phyloP scores from a whole-genome alignment of 2,888 invertebrate genomes.

The Mycalesis mineus region DNA sequence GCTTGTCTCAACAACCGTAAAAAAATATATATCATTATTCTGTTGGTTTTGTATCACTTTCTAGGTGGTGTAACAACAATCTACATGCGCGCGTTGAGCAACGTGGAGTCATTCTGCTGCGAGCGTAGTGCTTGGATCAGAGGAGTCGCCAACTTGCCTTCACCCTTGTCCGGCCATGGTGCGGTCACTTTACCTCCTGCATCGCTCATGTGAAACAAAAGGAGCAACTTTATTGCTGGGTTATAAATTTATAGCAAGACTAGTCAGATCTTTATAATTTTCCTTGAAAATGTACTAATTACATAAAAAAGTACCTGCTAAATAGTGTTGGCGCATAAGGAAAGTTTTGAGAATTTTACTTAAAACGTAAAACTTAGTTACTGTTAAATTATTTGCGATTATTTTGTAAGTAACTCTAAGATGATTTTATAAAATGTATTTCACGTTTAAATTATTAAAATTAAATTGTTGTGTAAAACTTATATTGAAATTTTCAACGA shows the following conservation, averaged over 20 bases:
- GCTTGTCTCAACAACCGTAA: too few species aligned
- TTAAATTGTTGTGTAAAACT: slow-evolving; percentile 3
- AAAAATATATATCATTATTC: too few species aligned
- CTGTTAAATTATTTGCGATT: background rate
- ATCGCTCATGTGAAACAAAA: slow-evolving; percentile 56
- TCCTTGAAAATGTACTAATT: too few species aligned
- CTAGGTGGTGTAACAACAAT: slow-evolving; percentile 81
- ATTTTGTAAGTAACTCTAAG: background rate
- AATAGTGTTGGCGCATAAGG: too few species aligned
- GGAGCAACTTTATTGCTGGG: too few species aligned
- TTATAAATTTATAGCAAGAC: too few species aligned
- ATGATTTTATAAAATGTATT: background rate
- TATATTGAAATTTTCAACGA: background rate
- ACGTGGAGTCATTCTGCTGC: slow-evolving; percentile 82
- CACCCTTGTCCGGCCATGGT: slow-evolving; percentile 80
- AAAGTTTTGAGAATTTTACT: too few species aligned
- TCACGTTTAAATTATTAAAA: background rate
- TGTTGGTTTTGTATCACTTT: too few species aligned
- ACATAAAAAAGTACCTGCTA: too few species aligned
- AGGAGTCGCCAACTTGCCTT: slow-evolving; percentile 79
- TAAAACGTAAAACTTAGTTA: background rate
- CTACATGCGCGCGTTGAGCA: slow-evolving; percentile 80
- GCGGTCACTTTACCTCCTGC: slow-evolving; percentile 70
- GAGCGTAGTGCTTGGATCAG: slow-evolving; percentile 80
- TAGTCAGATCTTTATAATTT: too few species aligned